These are phyloP conservation scores for Panurus biarmicus DNA, from an alignment of 2,113 vertebrate species.

Conservation along the genomic window DNA sequence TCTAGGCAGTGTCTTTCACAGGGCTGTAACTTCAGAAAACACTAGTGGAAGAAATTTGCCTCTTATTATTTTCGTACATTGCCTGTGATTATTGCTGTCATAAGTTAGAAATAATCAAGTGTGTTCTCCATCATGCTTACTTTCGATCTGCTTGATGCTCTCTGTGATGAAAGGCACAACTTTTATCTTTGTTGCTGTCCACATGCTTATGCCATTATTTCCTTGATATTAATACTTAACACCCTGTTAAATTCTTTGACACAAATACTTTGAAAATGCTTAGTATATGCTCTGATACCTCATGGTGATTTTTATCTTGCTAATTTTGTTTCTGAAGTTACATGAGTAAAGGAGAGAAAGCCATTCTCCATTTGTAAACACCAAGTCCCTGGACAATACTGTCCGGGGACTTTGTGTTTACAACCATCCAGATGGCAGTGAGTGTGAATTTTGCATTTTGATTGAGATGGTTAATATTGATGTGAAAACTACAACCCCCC, in stretches of 20 bases:
- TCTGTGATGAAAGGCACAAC: neutral
- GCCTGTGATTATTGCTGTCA: neutral
- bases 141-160: neutral
- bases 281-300: neutral
- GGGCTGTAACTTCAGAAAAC: neutral
- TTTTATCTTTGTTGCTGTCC: neutral
- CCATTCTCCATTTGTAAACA: neutral
- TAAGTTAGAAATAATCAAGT: neutral
- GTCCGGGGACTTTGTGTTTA: neutral
- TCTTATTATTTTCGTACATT: neutral
- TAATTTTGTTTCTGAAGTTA: neutral
- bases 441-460: slow-evolving; percentile 21
- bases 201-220: neutral
- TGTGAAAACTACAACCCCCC: neutral
- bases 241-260: neutral
- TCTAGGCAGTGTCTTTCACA: neutral
- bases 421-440: slow-evolving; percentile 13
- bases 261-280: neutral
- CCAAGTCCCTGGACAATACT: neutral
- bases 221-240: neutral
- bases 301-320: neutral
- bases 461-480: neutral
- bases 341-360: neutral
- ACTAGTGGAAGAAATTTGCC: neutral
- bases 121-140: neutral